Percentiles rank a stretch among this genome's conserved stretches.
Evolutionary conservation across 2,888 invertebrate genomes (phyloP).

Genomic region (Dryobotodes eremita): DNA sequence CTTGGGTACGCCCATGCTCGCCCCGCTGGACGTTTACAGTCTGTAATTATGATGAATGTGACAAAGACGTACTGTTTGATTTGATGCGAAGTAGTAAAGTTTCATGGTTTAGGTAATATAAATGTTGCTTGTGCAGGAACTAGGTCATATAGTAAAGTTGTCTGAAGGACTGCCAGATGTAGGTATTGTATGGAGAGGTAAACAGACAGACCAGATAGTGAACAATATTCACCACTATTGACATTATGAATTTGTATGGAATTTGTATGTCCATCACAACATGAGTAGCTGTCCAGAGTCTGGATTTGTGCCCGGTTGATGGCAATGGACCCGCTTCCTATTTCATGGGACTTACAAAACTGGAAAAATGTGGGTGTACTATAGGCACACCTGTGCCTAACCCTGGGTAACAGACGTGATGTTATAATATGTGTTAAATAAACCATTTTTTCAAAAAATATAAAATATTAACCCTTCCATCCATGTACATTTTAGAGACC

Average conservation of each 20-base stretch:
- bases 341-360: neutral
- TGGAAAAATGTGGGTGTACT: neutral
- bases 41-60: conserved; percentile 47
- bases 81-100: conserved; percentile 18
- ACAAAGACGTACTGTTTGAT: conserved; percentile 41
- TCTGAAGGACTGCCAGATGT: conserved; percentile 12
- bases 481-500: no score
- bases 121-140: conserved; percentile 25
- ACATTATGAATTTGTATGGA: neutral
- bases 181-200: conserved; percentile 16
- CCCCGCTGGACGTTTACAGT: conserved; percentile 10
- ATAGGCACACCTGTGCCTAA: neutral
- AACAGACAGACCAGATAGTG: conserved; percentile 12
- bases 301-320: neutral
- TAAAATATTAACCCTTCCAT: no score
- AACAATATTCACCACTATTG: neutral
- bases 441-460: no score
- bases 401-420: neutral
- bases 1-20: no score
- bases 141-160: conserved; percentile 34
- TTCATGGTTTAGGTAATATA: conserved; percentile 1
- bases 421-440: neutral
- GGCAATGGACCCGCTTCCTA: neutral
- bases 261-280: neutral
- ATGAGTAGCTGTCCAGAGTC: neutral